Conservation (phyloP, 2,797 vertebrate species). For the Gambelia wislizenii region DNA sequence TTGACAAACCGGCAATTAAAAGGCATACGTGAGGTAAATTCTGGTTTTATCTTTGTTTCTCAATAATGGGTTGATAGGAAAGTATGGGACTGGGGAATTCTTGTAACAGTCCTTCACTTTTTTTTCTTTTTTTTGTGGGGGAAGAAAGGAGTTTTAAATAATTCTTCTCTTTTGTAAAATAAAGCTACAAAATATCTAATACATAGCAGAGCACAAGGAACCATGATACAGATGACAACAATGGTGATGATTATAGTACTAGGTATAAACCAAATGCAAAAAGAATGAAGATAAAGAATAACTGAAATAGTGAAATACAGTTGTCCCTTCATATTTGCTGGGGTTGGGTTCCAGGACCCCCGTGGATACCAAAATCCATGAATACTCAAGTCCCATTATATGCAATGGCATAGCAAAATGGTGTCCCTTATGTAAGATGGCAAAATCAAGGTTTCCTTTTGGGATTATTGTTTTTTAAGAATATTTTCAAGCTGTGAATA, state of each 20-base stretch:
- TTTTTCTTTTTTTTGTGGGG: conserved; percentile 38
- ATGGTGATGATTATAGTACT: background rate
- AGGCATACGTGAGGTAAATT: conserved; percentile 70
- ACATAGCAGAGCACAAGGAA: background rate
- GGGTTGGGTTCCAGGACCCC: too few relatives aligned
- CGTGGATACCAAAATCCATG: too few relatives aligned
- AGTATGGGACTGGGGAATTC: conserved; percentile 41
- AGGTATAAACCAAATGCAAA: background rate
- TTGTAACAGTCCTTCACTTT: conserved; percentile 55
- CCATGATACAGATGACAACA: background rate
- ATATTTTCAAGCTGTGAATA: too few relatives aligned
- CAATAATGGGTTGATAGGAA: conserved; percentile 57
- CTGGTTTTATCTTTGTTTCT: conserved; percentile 78
- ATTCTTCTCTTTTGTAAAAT: conserved; percentile 61
- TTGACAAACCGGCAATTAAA: conserved; percentile 74
- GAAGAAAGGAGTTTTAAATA: conserved; percentile 54
- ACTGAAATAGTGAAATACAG: background rate
- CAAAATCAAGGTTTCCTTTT: too few relatives aligned
- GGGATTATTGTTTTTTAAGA: too few relatives aligned
- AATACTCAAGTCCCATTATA: too few relatives aligned
- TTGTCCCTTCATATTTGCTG: too few relatives aligned
- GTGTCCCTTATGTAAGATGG: too few relatives aligned
- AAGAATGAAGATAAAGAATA: background rate
- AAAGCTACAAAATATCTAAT: conserved; percentile 37
- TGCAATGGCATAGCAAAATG: too few relatives aligned